Evolutionary conservation across 2,797 vertebrate genomes (phyloP), one percentile per base, ranked within the genome.

Genomic region (Lindbergichthys nudifrons): DNA sequence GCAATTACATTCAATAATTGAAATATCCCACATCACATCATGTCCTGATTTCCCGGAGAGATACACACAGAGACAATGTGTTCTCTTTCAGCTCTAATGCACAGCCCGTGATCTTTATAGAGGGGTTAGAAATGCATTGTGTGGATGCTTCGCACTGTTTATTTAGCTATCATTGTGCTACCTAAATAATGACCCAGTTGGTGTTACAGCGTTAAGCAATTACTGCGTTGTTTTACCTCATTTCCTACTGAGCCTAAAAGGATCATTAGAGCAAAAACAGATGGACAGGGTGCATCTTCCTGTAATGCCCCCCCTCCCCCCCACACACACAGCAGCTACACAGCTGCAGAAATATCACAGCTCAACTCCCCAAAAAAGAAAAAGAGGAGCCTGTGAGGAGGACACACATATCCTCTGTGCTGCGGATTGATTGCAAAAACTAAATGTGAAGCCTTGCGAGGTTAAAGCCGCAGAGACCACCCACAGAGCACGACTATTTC

Each of bases 181-280:
- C 6, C 52, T 53, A 8, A 53, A 53, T 30, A 53, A 30, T 53
- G 14, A 42, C 56, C 23, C 52, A 36, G 45, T 23, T 70, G n/a
- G n/a, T 57, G 48, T 59, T 73, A 47, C 21, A 41, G 69, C 75
- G 75, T 70, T 72, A 75, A 83, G 30, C 19, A 41, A 65, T 71
- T 69, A 58, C 19, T 52, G 10, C 11, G 12, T 48, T 8, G 21
- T 77, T 59, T 53, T 43, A 54, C 42, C 47, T 62, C 12, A 65
- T 73, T 69, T 67, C 45, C 77, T 30, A 59, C 61, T 51, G 53
- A 45, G 59, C 46, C 56, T 19, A 64, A 73, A 76, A 59, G 66
- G 70, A 82, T 81, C 75, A 88, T 88, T 84, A 87, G 68, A 10
- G n/a, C 48, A 79, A 81, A 80, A 80, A 84, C 85, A 85, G 79